phyloP scores from a whole-genome alignment of 2,113 vertebrate genomes.

The Athene cunicularia region DNA sequence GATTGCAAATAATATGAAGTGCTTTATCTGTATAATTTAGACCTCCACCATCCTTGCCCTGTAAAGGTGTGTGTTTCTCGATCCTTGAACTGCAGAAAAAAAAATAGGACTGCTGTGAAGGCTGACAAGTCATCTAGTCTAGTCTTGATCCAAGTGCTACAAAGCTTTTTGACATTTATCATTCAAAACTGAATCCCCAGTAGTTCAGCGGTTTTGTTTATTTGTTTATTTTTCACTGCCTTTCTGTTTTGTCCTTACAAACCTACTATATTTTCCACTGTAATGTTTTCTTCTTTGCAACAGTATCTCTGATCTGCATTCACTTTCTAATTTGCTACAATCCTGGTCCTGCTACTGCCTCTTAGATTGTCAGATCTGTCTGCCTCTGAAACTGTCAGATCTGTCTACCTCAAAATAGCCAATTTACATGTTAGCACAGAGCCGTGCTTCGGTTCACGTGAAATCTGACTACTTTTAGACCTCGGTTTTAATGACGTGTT shows the following conservation, averaged over 20 bases:
- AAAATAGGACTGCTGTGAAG: background rate
- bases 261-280: background rate
- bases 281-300: background rate
- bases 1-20: background rate
- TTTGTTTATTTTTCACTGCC: accelerated
- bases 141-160: background rate
- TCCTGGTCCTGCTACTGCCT: background rate
- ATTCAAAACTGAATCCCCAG: background rate
- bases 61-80: background rate
- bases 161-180: background rate
- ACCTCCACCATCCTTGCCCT: accelerated
- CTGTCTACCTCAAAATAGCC: background rate
- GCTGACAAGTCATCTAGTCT: background rate
- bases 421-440: background rate
- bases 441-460: background rate
- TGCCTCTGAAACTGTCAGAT: background rate
- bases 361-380: background rate
- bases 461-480: background rate
- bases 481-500: background rate
- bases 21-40: background rate
- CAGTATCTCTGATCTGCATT: background rate
- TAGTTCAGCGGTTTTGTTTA: background rate
- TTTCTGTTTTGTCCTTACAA: background rate
- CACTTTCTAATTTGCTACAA: background rate
- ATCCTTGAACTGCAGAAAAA: background rate